Evolutionary conservation across 2,797 vertebrate genomes (phyloP).

Genomic region (Gallinago stenura): DNA sequence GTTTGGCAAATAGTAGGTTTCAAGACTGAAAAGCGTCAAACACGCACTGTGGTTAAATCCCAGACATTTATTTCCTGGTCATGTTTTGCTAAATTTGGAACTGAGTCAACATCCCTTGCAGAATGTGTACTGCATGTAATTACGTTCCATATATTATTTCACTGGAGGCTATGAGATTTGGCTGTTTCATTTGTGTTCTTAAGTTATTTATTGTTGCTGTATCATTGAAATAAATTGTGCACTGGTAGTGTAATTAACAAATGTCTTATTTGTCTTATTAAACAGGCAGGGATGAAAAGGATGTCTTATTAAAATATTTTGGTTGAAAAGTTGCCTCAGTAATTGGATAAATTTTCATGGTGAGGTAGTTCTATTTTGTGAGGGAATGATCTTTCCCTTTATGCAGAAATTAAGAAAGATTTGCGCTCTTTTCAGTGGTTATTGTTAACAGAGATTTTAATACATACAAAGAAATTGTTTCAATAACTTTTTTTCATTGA

Average conservation of each 20-base stretch:
- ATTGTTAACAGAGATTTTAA: not conserved
- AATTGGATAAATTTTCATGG: not conserved
- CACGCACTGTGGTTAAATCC: not conserved
- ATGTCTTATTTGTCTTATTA: not conserved
- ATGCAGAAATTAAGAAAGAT: not conserved
- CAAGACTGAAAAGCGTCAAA: not conserved
- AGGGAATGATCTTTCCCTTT: not conserved
- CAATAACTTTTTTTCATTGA: not conserved
- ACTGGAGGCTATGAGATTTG: not conserved
- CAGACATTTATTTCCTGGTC: constrained; percentile 12
- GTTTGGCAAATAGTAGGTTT: not conserved
- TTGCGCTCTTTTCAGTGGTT: not conserved
- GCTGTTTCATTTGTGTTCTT: not conserved
- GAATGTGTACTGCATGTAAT: not conserved
- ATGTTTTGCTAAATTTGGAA: constrained; percentile 12
- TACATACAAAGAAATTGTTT: not conserved
- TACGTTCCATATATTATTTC: not conserved
- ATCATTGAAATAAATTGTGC: not conserved
- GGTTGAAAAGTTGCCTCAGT: not conserved
- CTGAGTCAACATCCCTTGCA: constrained; percentile 17
- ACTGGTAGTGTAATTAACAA: not conserved
- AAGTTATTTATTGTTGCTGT: not conserved
- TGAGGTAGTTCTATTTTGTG: not conserved
- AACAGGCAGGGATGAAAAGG: not conserved
- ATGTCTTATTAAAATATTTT: not conserved